Conservation (phyloP, 2,797 vertebrate genomes). For the Cynopterus sphinx region DNA sequence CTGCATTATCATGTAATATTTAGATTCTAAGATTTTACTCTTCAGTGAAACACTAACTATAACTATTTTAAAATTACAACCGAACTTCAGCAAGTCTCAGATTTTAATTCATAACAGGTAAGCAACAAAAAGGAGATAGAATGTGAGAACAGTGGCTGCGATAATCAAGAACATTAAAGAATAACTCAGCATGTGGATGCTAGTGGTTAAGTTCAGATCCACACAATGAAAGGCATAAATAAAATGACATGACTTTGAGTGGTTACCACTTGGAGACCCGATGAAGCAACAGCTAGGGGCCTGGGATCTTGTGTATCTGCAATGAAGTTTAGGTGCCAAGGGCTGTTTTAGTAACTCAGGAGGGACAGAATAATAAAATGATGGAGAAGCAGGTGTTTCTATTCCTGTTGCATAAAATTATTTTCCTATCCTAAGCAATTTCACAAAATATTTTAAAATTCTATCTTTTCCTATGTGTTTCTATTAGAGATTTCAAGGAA, state of each 20-base stretch:
- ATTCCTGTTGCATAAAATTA: background rate
- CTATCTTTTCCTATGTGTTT: constrained; percentile 19
- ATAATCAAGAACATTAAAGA: background rate
- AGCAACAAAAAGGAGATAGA: constrained; percentile 8
- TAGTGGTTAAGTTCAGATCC: background rate
- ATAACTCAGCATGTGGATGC: background rate
- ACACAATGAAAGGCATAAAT: background rate
- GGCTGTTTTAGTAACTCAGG: background rate
- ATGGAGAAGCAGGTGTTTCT: background rate
- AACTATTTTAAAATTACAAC: constrained; percentile 35
- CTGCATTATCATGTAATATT: background rate
- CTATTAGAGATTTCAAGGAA: constrained; percentile 11
- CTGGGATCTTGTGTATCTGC: background rate
- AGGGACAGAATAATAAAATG: background rate
- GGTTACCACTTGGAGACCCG: background rate
- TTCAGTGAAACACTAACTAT: background rate
- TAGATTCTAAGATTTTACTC: constrained; percentile 42
- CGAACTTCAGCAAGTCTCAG: constrained; percentile 23
- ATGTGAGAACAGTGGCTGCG: background rate
- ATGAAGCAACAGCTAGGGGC: background rate
- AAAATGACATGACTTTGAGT: background rate
- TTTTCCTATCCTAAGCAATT: constrained; percentile 9
- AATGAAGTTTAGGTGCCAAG: background rate
- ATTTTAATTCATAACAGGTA: constrained; percentile 44
- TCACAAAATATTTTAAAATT: constrained; percentile 37